A percentile compares a stretch with the other conserved stretches of the same genome.
phyloP scores from a whole-genome alignment of 37 sponge, comb jelly and placozoan genomes.

The Chondrosia reniformis region DNA sequence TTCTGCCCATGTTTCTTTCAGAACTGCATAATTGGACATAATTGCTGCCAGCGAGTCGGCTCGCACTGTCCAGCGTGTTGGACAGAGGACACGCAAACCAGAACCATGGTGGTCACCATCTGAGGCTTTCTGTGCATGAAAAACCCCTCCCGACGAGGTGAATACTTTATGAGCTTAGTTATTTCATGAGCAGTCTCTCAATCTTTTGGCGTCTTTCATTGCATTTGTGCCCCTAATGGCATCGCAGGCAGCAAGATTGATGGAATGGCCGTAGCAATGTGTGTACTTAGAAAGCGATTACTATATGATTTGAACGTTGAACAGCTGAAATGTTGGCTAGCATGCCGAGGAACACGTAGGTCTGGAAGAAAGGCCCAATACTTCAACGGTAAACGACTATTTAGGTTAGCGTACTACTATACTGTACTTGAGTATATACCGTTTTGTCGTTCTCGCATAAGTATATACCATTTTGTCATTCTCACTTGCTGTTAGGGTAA shows the following conservation, averaged over 20 bases:
- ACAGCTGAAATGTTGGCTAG: slow-evolving; percentile 20
- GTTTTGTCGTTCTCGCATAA: background rate
- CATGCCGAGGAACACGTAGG: slow-evolving; percentile 5
- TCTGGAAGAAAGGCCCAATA: slow-evolving; percentile 14
- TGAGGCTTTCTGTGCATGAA: background rate
- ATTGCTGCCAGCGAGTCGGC: slow-evolving; percentile 15
- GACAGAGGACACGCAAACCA: slow-evolving; percentile 17
- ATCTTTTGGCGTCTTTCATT: background rate
- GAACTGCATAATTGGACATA: slow-evolving; percentile 12
- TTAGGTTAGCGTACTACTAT: background rate
- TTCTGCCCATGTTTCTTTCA: slow-evolving; percentile 6
- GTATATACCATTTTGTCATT: too few species aligned
- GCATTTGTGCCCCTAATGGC: background rate
- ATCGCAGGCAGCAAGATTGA: background rate
- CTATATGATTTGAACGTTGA: background rate
- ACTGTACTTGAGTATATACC: background rate
- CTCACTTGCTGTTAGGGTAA: too few species aligned
- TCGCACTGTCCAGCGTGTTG: slow-evolving; percentile 29
- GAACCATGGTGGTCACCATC: slow-evolving; percentile 10
- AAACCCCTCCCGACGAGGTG: background rate
- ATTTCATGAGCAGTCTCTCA: background rate
- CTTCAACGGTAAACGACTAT: background rate
- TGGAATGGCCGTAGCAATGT: background rate
- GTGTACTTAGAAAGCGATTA: background rate
- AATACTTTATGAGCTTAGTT: background rate